Conservation (phyloP, 2,888 invertebrate species). For the Noctua pronuba region DNA sequence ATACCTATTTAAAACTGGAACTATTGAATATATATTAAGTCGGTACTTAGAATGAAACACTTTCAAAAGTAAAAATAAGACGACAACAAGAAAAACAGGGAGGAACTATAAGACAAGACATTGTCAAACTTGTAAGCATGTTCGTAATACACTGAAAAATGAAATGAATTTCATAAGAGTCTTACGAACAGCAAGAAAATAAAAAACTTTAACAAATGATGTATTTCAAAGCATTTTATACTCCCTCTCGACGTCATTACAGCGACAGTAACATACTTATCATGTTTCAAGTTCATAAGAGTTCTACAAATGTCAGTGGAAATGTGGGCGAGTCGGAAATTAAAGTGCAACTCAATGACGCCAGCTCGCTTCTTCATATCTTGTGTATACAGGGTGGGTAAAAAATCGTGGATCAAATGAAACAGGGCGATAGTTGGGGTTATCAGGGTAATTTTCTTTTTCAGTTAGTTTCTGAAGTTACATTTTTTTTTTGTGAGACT, state of each 20-base stretch:
- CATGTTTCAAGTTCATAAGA: slow-evolving; percentile 16
- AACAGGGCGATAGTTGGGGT: too few relatives aligned
- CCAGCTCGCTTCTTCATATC: slow-evolving; percentile 7
- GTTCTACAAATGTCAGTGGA: slow-evolving; percentile 25
- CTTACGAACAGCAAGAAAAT: neutral
- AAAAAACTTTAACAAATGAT: neutral
- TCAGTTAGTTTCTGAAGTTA: too few relatives aligned
- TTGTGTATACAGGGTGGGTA: too few relatives aligned
- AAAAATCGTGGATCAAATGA: too few relatives aligned
- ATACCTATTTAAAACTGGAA: neutral
- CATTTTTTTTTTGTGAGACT: too few relatives aligned
- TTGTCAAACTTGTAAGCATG: neutral
- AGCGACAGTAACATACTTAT: slow-evolving; percentile 22
- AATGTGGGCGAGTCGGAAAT: slow-evolving; percentile 47
- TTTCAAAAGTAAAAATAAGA: neutral
- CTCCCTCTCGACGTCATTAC: slow-evolving; percentile 9
- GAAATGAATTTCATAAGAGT: neutral
- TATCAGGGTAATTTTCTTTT: too few relatives aligned
- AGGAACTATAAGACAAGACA: neutral
- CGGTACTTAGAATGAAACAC: neutral
- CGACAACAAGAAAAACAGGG: neutral
- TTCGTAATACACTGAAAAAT: neutral
- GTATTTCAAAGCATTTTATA: slow-evolving; percentile 6
- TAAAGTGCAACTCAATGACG: slow-evolving; percentile 52
- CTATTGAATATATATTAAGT: neutral